phyloP scores from a whole-genome alignment of 2,113 vertebrate genomes.

The Hystrix cristata region DNA sequence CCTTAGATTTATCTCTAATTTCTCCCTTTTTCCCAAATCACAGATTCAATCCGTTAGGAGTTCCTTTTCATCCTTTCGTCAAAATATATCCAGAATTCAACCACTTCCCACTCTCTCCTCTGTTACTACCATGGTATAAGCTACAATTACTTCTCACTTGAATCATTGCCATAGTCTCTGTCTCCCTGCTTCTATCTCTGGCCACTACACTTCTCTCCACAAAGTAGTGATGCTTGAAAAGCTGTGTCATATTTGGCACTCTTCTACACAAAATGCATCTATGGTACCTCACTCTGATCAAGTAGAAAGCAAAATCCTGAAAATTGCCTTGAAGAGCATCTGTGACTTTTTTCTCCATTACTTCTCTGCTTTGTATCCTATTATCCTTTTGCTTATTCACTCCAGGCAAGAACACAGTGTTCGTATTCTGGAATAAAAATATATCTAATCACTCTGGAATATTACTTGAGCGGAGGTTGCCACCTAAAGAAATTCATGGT shows the following conservation, averaged over 20 bases:
- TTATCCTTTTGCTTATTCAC: neutral
- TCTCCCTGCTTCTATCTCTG: neutral
- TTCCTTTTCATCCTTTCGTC: neutral
- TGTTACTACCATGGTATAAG: neutral
- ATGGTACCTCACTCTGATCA: neutral
- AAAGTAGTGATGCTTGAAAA: neutral
- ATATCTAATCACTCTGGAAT: neutral
- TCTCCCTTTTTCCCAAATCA: neutral
- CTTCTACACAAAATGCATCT: neutral
- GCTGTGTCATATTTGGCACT: neutral
- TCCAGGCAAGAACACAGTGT: neutral
- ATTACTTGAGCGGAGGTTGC: neutral
- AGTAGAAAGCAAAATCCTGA: neutral
- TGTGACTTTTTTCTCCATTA: neutral
- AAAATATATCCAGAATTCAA: neutral
- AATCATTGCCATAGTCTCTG: neutral
- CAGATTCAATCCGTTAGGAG: neutral
- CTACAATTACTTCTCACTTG: neutral
- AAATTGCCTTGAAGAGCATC: neutral
- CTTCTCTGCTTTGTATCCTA: neutral
- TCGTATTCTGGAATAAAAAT: neutral
- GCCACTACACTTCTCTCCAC: neutral
- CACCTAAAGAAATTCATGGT: neutral
- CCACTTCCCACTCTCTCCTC: neutral
- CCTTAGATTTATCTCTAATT: neutral